Evolutionary conservation across 2,113 vertebrate genomes (phyloP).

Genomic region (Phrynosoma platyrhinos): DNA sequence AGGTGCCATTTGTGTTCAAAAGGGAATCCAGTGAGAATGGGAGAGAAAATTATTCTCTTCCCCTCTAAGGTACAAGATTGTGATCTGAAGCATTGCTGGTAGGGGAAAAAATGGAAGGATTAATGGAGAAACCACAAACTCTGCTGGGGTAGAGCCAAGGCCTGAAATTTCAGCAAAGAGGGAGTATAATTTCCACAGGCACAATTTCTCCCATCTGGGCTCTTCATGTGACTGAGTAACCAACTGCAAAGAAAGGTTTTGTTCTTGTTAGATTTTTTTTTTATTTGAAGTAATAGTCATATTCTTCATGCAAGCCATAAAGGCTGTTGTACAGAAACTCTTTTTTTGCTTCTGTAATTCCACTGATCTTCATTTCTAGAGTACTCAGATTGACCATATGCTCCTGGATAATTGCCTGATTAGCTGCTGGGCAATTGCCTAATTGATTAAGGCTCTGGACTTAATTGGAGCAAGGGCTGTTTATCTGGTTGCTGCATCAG

Average conservation of each 20-base stretch:
- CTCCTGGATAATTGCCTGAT: not conserved
- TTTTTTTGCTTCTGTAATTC: not conserved
- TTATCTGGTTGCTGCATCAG: not conserved
- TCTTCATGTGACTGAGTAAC: not conserved
- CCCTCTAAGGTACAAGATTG: not conserved
- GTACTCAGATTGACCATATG: not conserved
- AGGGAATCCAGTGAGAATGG: constrained; percentile 37
- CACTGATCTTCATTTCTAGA: too few relatives aligned
- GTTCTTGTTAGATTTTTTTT: not conserved
- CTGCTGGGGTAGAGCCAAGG: not conserved
- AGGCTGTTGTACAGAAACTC: not conserved
- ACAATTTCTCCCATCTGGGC: not conserved
- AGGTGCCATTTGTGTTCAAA: constrained; percentile 42
- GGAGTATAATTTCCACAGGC: not conserved
- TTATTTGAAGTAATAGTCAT: not conserved
- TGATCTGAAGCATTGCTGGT: not conserved
- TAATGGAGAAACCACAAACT: not conserved
- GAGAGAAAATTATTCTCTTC: not conserved
- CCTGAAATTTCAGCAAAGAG: not conserved
- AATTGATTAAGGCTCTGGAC: not conserved
- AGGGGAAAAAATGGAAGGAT: constrained; percentile 6
- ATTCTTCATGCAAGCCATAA: not conserved
- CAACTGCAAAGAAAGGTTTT: not conserved
- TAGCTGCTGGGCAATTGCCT: not conserved
- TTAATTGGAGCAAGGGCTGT: not conserved